phyloP scores from a whole-genome alignment of 2,797 vertebrate genomes.

The Odontamblyopus lacepedii region DNA sequence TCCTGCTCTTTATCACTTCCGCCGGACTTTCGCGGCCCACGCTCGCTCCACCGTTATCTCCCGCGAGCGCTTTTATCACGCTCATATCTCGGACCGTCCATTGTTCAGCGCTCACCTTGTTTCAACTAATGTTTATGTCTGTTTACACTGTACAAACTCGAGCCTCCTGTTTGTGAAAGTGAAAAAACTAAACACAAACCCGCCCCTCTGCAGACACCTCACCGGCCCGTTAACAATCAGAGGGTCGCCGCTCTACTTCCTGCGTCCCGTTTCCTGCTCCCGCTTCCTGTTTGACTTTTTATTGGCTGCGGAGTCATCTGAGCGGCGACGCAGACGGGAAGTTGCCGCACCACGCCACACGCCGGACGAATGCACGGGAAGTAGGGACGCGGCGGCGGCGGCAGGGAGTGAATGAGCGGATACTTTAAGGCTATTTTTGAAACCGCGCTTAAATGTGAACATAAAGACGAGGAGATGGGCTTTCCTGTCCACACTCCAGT shows the following conservation, averaged over 20 bases:
- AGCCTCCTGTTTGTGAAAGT: slow-evolving; percentile 44
- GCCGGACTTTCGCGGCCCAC: slow-evolving; percentile 17
- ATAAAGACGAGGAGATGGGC: slow-evolving; percentile 52
- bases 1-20: slow-evolving; percentile 47
- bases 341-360: slow-evolving; percentile 43
- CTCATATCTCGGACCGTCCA: slow-evolving; percentile 19
- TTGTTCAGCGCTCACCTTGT: slow-evolving; percentile 20
- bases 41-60: slow-evolving; percentile 4
- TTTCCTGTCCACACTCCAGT: slow-evolving; percentile 55
- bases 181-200: slow-evolving; percentile 12
- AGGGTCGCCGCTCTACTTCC: slow-evolving; percentile 44
- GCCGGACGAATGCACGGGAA: slow-evolving; percentile 73
- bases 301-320: slow-evolving; percentile 65
- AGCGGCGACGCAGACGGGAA: slow-evolving; percentile 60
- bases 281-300: slow-evolving; percentile 75
- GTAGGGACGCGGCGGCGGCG: slow-evolving; percentile 61
- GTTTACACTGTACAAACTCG: background rate
- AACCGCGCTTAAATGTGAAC: slow-evolving; percentile 31
- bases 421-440: slow-evolving; percentile 69
- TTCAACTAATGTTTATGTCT: slow-evolving; percentile 21
- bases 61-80: slow-evolving; percentile 14
- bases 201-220: slow-evolving; percentile 62
- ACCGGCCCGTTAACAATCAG: slow-evolving; percentile 59
- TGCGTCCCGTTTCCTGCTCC: background rate
- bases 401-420: slow-evolving; percentile 66